Conservation (phyloP, 2,888 invertebrate species). For the Ceraclea dissimilis region DNA sequence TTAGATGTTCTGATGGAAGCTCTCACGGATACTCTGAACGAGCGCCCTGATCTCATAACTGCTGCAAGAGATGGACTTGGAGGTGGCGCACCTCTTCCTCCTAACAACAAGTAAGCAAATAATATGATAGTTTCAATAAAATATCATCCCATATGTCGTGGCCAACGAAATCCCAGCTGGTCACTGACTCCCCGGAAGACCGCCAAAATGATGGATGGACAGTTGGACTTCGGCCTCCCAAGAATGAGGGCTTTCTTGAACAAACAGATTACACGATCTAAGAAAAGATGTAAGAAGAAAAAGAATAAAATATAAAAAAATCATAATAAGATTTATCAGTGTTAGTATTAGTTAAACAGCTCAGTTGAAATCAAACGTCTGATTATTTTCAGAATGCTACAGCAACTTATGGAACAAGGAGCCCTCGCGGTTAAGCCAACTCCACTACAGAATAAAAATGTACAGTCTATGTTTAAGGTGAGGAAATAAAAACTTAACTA, state of each 20-base stretch:
- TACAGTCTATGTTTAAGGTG: not conserved
- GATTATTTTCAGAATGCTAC: slow-evolving; percentile 3
- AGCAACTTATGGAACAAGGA: slow-evolving; percentile 8
- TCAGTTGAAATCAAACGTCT: not conserved
- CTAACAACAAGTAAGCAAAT: slow-evolving; percentile 38
- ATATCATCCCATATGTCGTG: not conserved
- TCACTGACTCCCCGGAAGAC: no score
- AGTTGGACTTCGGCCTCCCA: no score
- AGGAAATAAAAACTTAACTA: no score
- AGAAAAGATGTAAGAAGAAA: not conserved
- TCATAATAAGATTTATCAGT: not conserved
- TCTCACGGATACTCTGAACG: slow-evolving; percentile 63
- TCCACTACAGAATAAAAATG: not conserved
- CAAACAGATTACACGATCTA: not conserved
- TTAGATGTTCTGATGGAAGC: slow-evolving; percentile 69
- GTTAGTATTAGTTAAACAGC: not conserved
- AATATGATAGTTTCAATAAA: no score
- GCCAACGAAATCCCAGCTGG: no score
- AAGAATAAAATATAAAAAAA: not conserved
- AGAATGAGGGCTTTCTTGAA: no score
- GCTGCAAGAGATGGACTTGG: slow-evolving; percentile 47
- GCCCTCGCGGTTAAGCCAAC: not conserved
- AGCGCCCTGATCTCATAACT: slow-evolving; percentile 61
- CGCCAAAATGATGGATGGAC: no score
- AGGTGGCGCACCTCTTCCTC: slow-evolving; percentile 27